Evolutionary conservation across 2,113 vertebrate genomes (phyloP).

Genomic region (Notiomystis cincta): DNA sequence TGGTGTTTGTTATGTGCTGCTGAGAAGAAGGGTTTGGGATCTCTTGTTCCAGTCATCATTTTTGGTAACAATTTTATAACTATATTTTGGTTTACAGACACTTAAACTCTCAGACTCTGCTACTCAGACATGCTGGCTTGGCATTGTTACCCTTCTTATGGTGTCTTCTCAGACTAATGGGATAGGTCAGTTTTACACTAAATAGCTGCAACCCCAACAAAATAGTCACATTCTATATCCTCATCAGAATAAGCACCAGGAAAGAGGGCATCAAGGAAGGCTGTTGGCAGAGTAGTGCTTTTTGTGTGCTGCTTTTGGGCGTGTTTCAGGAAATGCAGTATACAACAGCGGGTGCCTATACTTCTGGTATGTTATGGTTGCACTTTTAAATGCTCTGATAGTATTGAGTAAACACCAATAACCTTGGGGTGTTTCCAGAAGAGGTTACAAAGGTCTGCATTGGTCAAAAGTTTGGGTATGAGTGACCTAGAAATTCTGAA

Average conservation of each 20-base stretch:
- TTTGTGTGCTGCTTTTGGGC: neutral
- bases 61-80: neutral
- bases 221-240: fast-evolving
- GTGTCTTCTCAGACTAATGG: neutral
- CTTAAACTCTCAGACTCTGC: neutral
- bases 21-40: neutral
- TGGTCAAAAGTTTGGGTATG: neutral
- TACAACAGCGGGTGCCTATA: neutral
- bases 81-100: neutral
- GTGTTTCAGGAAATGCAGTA: neutral
- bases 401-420: neutral
- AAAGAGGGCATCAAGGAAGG: neutral
- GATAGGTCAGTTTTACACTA: neutral
- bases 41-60: neutral
- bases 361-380: neutral
- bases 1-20: neutral
- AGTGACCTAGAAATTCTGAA: neutral
- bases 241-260: neutral
- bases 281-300: neutral
- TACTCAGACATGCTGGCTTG: neutral
- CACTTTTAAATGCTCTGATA: neutral
- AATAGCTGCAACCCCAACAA: neutral
- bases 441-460: neutral
- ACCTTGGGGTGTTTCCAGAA: neutral
- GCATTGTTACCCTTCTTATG: neutral